These are phyloP conservation scores for Bryconaethiops microstoma DNA, from an alignment of 2,797 vertebrate genomes.

Conservation along the genomic window DNA sequence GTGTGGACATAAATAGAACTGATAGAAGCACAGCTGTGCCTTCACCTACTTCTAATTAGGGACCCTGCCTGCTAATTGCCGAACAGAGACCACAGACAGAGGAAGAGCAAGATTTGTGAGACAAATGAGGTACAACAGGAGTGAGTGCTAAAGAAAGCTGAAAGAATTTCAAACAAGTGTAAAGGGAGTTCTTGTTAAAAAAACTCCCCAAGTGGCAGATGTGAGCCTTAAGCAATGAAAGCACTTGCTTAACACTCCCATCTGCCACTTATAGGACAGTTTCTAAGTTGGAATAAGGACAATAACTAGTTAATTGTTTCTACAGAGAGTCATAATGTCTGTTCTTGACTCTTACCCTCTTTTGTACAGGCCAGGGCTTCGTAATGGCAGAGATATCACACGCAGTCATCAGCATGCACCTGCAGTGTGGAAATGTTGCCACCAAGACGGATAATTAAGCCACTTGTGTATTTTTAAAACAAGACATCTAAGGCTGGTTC, in stretches of 20 bases:
- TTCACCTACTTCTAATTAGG: conserved; percentile 24
- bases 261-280: too few relatives aligned
- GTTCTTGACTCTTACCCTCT: conserved; percentile 79
- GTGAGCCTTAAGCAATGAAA: not conserved
- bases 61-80: conserved; percentile 22
- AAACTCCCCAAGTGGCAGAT: not conserved
- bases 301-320: not conserved
- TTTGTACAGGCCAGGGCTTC: conserved; percentile 98
- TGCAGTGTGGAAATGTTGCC: conserved; percentile 58
- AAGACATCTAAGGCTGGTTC: not conserved
- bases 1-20: conserved; percentile 14
- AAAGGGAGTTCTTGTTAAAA: not conserved
- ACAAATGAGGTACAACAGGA: not conserved
- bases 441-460: not conserved
- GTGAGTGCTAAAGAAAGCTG: not conserved
- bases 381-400: conserved; percentile 98
- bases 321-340: conserved; percentile 5
- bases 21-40: conserved; percentile 12
- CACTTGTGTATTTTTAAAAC: not conserved
- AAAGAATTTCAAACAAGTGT: not conserved
- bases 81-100: conserved; percentile 18
- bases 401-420: conserved; percentile 98
- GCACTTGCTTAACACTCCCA: too few relatives aligned
- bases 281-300: not conserved
- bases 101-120: not conserved